These are phyloP conservation scores for Leucoraja erinaceus DNA, from an alignment of 2,113 vertebrate genomes.

Conservation along the genomic window DNA sequence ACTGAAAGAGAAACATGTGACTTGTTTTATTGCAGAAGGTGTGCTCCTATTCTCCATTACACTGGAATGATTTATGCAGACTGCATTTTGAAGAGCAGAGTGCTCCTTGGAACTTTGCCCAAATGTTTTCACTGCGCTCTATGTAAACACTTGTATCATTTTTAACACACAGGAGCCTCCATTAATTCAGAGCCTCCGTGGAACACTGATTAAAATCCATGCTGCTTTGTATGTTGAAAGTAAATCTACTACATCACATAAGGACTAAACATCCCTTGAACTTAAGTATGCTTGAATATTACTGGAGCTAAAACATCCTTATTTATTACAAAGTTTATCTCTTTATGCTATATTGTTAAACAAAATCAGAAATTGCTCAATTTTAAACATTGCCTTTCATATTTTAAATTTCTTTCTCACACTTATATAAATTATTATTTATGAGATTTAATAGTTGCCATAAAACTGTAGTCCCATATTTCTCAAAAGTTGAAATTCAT, in stretches of 20 bases:
- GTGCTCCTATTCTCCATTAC: not conserved
- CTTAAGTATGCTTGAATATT: not conserved
- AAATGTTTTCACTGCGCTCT: slow-evolving; percentile 11
- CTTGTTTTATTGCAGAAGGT: not conserved
- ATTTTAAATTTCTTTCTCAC: not conserved
- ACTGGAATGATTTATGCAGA: slow-evolving; percentile 14
- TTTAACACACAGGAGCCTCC: not conserved
- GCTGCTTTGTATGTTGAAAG: slow-evolving; percentile 20
- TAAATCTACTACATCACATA: not conserved
- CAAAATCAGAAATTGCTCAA: not conserved
- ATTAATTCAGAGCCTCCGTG: slow-evolving; percentile 26
- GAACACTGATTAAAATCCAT: slow-evolving; percentile 27
- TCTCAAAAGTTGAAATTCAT: not conserved
- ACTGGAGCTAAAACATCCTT: not conserved
- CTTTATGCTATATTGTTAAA: not conserved
- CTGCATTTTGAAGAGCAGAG: slow-evolving; percentile 25
- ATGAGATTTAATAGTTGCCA: not conserved
- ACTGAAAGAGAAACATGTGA: slow-evolving; percentile 17
- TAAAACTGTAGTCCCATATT: not conserved
- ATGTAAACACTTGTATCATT: slow-evolving; percentile 32
- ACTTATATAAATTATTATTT: not conserved
- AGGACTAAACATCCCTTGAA: not conserved
- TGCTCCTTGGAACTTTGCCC: slow-evolving; percentile 23
- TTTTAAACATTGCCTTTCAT: not conserved
- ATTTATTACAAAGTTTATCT: not conserved